Evolutionary conservation across 2,888 invertebrate species (phyloP).

Genomic region (Brachyptera putata): DNA sequence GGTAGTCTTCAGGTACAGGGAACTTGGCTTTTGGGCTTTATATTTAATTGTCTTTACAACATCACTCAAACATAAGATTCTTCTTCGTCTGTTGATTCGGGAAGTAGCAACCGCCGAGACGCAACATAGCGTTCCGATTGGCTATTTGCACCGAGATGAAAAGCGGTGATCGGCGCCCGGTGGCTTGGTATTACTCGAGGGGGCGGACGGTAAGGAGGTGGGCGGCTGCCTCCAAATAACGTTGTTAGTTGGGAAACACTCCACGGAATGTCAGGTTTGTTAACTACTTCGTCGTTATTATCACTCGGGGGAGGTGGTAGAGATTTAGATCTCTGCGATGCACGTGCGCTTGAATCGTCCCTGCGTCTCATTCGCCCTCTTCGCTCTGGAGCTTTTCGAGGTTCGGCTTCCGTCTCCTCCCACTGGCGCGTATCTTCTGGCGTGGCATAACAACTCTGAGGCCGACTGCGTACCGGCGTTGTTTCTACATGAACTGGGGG

Average conservation of each 20-base stretch:
- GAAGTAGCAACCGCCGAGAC: slow-evolving; percentile 20
- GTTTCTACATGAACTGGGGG: slow-evolving; percentile 62
- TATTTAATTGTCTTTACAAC: neutral
- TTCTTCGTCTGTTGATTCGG: slow-evolving; percentile 38
- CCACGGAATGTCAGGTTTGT: no score
- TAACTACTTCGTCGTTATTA: slow-evolving; percentile 35
- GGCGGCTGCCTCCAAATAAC: slow-evolving; percentile 36
- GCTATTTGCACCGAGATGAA: slow-evolving; percentile 40
- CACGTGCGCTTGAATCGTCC: slow-evolving; percentile 35
- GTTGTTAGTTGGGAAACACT: slow-evolving; percentile 40
- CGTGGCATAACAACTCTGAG: slow-evolving; percentile 24
- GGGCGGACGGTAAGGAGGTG: slow-evolving; percentile 39
- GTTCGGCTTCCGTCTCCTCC: slow-evolving; percentile 19
- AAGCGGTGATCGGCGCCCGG: slow-evolving; percentile 41
- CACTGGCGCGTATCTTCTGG: slow-evolving; percentile 28
- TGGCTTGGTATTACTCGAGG: slow-evolving; percentile 37
- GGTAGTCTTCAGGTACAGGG: slow-evolving; percentile 17
- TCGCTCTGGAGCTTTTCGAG: slow-evolving; percentile 33
- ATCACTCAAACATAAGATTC: slow-evolving; percentile 41
- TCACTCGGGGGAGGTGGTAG: slow-evolving; percentile 34
- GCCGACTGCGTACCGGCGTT: slow-evolving; percentile 35
- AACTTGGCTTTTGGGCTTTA: neutral
- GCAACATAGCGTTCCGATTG: slow-evolving; percentile 38
- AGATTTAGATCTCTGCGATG: slow-evolving; percentile 37
- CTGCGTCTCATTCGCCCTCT: slow-evolving; percentile 38